Evolutionary conservation across 2,888 invertebrate species (phyloP), one percentile per base, ranked within the genome.

Genomic region (Microctonus hyperodae): DNA sequence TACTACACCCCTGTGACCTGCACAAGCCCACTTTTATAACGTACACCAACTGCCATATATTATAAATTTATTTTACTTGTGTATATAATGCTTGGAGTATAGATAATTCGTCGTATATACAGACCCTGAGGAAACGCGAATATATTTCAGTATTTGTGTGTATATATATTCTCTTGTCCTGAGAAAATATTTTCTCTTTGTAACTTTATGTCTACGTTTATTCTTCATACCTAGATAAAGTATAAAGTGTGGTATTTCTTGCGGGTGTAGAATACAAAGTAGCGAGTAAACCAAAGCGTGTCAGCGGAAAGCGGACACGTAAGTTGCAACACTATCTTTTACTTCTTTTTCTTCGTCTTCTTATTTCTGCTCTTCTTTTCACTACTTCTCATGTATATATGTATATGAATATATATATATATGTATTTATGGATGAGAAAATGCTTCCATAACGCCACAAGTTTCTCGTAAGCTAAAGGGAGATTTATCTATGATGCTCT

Each of bases 281-380:
- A 50, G 67, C 51, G 37, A 51, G 69, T 62, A 65, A 72, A 72
- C 69, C 64, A 69, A 73, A 73, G 68, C 70, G 67, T 72, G 74
- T 73, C 72, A 72, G 70, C 71, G 64, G 60, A 70, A 74, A 73
- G 62, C 59, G 57, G 44, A 64, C 55, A 40, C 40, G 57, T 56
- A 31, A 61, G 62, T 60, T 57, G 33, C 48, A 61, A 23, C 61
- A 65, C 51, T 55, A 66, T 61, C 35, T 55, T 56, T n/a, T n/a
- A n/a, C 22, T 31, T 55, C 28, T 66, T 35, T 48, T 56, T 33
- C 16, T 31, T 31, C 33, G 62, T 23, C 23, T 60, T 23, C 2
- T 11, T 20, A 4, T 4, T 10, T 20, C 25, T 40, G n/a, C n/a
- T 23, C 44, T 56, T 44, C 22, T 57, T 22, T 20, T 65, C 51